Base-by-base conservation (phyloP, 2,113 vertebrate species). In the Athene cunicularia region DNA sequence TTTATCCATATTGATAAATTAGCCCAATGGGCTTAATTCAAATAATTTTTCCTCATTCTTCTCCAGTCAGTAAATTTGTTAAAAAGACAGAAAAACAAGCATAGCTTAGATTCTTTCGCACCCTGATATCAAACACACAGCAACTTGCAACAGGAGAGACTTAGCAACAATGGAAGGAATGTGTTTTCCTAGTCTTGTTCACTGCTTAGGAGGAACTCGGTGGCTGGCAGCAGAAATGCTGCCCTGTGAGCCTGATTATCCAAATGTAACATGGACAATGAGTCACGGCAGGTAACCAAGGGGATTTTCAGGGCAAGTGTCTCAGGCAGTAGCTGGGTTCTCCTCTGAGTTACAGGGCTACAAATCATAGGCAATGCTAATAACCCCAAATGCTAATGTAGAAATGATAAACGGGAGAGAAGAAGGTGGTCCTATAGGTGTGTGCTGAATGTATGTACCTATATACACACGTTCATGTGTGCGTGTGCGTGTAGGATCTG, bases 121-220 rank as follows among this genome's bases (percentile, higher is more conserved):
- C 68, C 33, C 93, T 3, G 6, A 28, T 83, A 95, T 85, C 91
- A 47, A 96, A 83, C 89, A 96, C 95, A 95, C 91, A 83, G 96
- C 97, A 97, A 97, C 96, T 93, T 93, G 95, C 93, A 88, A 93
- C 77, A 94, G 84, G 89, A 97, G 97, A 93, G 84, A 94, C 94
- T 71, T 24, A 6, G 55, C 41, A 97, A 97, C 97, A 97, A 96
- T 96, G 79, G 96, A 70, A 95, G 81, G 97, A 96, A 97, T 97
- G 96, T 86, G 96, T 95, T 97, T 95, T 90, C 50, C 74, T 9
- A 0, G 12, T 41, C 75, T 66, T 0, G 1, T n/a, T 88, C 28
- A 9, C 55, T 9, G 80, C 88, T 81, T 3, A 60, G 87, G 89
- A 91, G 84, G 75, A 95, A 67, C 80, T 62, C 2, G 7, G 88